Conservation (phyloP, 2,888 invertebrate species). For the Athalia cordata region DNA sequence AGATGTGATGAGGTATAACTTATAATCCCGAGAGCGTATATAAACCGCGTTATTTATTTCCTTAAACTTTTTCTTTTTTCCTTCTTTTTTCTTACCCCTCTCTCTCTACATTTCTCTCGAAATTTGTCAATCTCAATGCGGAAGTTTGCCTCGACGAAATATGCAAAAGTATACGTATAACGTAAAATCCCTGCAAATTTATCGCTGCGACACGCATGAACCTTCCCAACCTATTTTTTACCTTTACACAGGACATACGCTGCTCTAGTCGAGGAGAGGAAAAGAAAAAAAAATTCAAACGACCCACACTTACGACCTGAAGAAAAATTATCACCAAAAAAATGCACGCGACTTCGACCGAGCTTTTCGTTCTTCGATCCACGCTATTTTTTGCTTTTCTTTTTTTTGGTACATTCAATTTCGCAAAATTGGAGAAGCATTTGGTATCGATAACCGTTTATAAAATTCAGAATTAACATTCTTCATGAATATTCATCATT, state of each 20-base stretch:
- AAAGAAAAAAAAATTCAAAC: background rate
- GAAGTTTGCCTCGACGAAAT: background rate
- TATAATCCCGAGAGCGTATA: too few species aligned
- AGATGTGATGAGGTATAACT: too few species aligned
- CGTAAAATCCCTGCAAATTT: background rate
- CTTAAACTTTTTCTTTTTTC: background rate
- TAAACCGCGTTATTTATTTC: background rate
- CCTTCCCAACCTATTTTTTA: too few species aligned
- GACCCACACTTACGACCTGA: too few species aligned
- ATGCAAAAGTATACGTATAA: background rate
- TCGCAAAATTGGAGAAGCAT: too few species aligned
- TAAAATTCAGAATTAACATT: too few species aligned
- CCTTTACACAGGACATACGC: background rate
- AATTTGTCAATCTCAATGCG: slow-evolving; percentile 19
- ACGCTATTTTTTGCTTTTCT: background rate
- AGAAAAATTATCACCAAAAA: too few species aligned
- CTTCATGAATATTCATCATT: too few species aligned
- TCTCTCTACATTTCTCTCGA: background rate
- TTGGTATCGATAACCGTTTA: too few species aligned
- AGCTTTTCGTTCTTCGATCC: too few species aligned
- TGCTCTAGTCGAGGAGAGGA: background rate
- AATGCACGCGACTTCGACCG: too few species aligned
- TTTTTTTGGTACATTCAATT: too few species aligned
- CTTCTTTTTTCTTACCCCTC: background rate
- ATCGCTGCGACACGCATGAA: slow-evolving; percentile 20